These are phyloP conservation scores for Pachypanchax playfairii DNA, from an alignment of 2,113 vertebrate genomes.

Conservation along the genomic window DNA sequence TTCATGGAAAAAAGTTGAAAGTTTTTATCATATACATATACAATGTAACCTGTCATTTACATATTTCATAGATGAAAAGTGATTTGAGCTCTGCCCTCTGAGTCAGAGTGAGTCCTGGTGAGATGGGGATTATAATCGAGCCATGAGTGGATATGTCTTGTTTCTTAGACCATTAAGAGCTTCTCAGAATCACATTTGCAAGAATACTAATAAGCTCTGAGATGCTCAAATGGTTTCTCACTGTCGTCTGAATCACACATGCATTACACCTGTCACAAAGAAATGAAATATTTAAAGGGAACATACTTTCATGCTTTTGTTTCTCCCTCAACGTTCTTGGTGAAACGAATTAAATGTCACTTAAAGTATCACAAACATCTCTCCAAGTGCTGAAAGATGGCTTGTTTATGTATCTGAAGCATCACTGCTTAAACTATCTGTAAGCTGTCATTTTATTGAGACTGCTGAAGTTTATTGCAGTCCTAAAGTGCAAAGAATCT, in stretches of 20 bases:
- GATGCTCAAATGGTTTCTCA: constrained; percentile 27
- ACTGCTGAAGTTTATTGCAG: constrained; percentile 9
- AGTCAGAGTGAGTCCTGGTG: constrained; percentile 35
- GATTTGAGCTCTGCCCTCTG: constrained; percentile 15
- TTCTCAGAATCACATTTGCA: constrained; percentile 28
- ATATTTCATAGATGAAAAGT: constrained; percentile 46
- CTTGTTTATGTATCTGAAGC: constrained; percentile 4
- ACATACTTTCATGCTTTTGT: constrained; percentile 31
- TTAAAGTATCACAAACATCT: constrained; percentile 12
- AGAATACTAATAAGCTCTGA: constrained; percentile 42
- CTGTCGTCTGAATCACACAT: constrained; percentile 31
- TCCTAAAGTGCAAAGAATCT: not conserved
- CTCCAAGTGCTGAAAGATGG: not conserved
- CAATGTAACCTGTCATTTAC: constrained; percentile 19
- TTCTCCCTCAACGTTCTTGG: constrained; percentile 7
- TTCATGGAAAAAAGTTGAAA: not conserved
- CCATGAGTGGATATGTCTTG: constrained; percentile 6
- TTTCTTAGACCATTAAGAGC: constrained; percentile 36
- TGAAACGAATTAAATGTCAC: constrained; percentile 18
- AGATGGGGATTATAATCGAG: constrained; percentile 22
- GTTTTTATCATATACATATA: constrained; percentile 9
- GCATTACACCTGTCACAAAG: constrained; percentile 16
- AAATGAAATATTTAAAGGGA: constrained; percentile 33
- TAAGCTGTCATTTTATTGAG: constrained; percentile 13
- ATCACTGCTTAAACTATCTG: not conserved